These are phyloP conservation scores for Choloepus hoffmanni DNA, from an alignment of 2,113 vertebrate genomes.

Conservation along the genomic window DNA sequence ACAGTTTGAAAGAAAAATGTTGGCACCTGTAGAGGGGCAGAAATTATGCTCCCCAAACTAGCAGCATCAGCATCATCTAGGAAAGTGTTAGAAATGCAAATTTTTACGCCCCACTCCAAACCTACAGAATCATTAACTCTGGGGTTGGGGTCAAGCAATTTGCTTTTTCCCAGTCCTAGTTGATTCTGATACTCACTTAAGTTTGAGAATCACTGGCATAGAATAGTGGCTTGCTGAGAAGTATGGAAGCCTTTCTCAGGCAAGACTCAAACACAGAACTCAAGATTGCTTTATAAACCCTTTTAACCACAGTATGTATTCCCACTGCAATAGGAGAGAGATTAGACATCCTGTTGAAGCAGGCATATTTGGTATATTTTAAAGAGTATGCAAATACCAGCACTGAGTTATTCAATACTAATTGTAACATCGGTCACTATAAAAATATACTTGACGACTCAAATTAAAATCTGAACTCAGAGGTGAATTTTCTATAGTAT, in stretches of 20 bases:
- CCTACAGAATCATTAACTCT: background rate
- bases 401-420: background rate
- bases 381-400: background rate
- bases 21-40: background rate
- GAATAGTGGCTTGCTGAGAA: background rate
- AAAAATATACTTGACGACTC: background rate
- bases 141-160: background rate
- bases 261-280: background rate
- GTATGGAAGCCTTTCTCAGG: background rate
- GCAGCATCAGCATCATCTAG: background rate
- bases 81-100: no score
- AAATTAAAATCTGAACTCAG: background rate
- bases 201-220: background rate
- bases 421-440: background rate
- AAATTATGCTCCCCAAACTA: background rate
- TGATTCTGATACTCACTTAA: background rate
- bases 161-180: no score
- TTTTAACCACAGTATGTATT: background rate
- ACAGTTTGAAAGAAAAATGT: conserved; percentile 46
- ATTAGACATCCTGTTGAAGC: background rate
- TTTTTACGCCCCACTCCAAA: no score
- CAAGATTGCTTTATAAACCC: background rate
- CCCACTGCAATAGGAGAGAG: background rate
- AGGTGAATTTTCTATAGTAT: background rate
- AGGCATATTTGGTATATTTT: background rate